Evolutionary conservation across 2,113 vertebrate genomes (phyloP), one percentile per base, ranked within the genome.

Genomic region (Pygoscelis antarcticus): DNA sequence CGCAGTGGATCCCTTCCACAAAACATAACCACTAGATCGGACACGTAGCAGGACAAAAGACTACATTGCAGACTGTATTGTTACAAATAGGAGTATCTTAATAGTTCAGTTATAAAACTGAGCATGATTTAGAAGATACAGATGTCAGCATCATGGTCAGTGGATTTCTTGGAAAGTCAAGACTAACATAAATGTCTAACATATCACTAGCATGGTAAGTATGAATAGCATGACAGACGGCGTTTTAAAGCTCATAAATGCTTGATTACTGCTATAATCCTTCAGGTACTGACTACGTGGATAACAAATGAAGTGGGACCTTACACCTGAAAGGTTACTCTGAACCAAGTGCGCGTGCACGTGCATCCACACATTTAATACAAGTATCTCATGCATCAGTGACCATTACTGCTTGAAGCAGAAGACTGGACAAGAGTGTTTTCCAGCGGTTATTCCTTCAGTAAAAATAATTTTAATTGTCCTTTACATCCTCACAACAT

Each of bases 1-100:
- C 0, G 1, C 25, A 34, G 29, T 1, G 3, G 32, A 61, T 47
- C 55, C n/a, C 23, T 77, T 70, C 75, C 76, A 46, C 32, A 77
- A 55, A 69, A 66, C 2, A 0, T 2, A 47, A 47, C 10, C 0
- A 0, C 34, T 46, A 6, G 11, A 26, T 46, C 0, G 0, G 34
- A 47, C 29, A 32, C 0, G 2, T 1, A 68, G 34, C 42, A 54
- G 22, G 15, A 57, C 34, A 52, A 55, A 25, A 71, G 12, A 13
- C 15, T 32, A 12, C 0, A 2, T 2, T 92, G n/a, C 44, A 71
- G 38, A 52, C 20, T 26, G 7, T 65, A 54, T 57, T 4, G 3
- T 40, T 65, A 77, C 19, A n/a, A 51, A 69, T 0, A 80, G 23
- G 16, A 55, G 7, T 21, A 54, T 15, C 42, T 69, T 42, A 80